phyloP scores from a whole-genome alignment of 2,797 vertebrate species.

The Etheostoma nigrum region DNA sequence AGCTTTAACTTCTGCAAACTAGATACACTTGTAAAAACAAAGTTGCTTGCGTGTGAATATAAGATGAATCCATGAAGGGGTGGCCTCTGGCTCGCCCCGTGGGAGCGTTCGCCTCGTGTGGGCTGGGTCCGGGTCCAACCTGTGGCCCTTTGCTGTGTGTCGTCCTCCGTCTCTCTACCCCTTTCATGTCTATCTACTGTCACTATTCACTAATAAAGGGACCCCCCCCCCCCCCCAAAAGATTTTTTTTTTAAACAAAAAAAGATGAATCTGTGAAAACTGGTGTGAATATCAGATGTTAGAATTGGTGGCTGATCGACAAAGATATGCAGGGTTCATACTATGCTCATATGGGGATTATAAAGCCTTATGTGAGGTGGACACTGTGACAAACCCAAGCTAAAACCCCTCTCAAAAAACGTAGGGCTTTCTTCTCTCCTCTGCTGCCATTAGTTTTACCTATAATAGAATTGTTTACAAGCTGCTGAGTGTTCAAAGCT shows the following conservation, averaged over 20 bases:
- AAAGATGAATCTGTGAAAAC: background rate
- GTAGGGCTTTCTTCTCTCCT: background rate
- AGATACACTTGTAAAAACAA: conserved; percentile 4
- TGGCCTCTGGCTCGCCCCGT: no score
- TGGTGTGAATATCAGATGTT: background rate
- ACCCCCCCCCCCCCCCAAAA: no score
- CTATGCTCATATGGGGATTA: background rate
- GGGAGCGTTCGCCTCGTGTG: no score
- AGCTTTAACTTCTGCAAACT: background rate
- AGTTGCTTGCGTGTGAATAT: background rate
- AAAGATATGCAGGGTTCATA: background rate
- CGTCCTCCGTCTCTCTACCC: no score
- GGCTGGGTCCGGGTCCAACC: no score
- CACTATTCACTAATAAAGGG: no score
- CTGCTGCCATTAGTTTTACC: conserved; percentile 1
- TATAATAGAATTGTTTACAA: background rate
- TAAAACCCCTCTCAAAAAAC: background rate
- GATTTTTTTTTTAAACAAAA: no score
- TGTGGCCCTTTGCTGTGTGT: no score
- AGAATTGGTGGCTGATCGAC: background rate
- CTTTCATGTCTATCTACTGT: no score
- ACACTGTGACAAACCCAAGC: background rate
- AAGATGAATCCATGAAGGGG: background rate
- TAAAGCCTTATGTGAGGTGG: conserved; percentile 9
- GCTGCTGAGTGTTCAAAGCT: background rate